Percentiles rank a stretch among this genome's conserved stretches.
Conservation (phyloP, 2,797 vertebrate genomes). For the Falco naumanni region DNA sequence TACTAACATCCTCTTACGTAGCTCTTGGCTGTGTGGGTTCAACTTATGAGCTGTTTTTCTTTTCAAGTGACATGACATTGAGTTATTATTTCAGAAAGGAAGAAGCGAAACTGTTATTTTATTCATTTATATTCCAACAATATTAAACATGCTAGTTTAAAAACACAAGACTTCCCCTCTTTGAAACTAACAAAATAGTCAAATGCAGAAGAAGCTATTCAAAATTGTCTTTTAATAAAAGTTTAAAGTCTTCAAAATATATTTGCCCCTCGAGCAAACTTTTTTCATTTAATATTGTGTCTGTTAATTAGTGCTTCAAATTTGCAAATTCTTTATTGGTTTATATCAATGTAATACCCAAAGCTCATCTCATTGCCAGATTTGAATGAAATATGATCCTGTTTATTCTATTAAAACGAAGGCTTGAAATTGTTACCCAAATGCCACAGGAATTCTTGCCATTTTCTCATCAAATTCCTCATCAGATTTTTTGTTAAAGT, state of each 20-base stretch:
- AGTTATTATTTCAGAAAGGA: slow-evolving; percentile 61
- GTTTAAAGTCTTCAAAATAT: slow-evolving; percentile 87
- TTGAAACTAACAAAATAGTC: slow-evolving; percentile 69
- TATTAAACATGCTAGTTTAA: slow-evolving; percentile 58
- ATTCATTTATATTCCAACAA: slow-evolving; percentile 23
- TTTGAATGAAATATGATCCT: slow-evolving; percentile 90
- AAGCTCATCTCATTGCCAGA: slow-evolving; percentile 88
- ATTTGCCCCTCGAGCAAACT: slow-evolving; percentile 87
- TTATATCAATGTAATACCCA: slow-evolving; percentile 88
- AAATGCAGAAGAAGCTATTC: slow-evolving; percentile 75
- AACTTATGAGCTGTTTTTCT: slow-evolving; percentile 31
- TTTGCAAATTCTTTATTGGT: slow-evolving; percentile 89
- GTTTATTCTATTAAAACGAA: slow-evolving; percentile 89
- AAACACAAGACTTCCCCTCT: slow-evolving; percentile 44
- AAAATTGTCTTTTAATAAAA: slow-evolving; percentile 86
- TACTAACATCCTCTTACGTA: slow-evolving; percentile 1
- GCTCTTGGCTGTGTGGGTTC: slow-evolving; percentile 1
- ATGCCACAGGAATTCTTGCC: slow-evolving; percentile 87
- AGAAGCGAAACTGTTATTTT: slow-evolving; percentile 30
- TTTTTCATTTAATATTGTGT: slow-evolving; percentile 89
- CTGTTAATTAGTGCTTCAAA: slow-evolving; percentile 89
- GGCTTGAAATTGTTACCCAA: slow-evolving; percentile 88
- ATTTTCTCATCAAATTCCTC: slow-evolving; percentile 88
- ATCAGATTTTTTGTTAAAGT: slow-evolving; percentile 87
- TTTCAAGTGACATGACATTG: slow-evolving; percentile 30